Evolutionary conservation across 2,797 vertebrate genomes (phyloP), one percentile per base, ranked within the genome.

Genomic region (Acridotheres tristis): DNA sequence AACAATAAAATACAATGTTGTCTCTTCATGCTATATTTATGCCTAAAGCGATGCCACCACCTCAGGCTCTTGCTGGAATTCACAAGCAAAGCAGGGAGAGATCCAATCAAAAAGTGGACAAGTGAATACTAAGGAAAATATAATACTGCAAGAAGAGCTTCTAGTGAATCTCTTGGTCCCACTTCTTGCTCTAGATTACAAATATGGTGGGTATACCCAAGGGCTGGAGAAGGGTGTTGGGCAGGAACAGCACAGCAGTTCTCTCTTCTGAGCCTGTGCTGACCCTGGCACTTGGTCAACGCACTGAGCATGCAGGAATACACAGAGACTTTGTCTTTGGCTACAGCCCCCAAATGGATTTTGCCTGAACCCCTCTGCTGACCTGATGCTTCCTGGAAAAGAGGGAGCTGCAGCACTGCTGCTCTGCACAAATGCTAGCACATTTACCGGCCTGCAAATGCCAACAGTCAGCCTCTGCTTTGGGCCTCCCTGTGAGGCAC

Each of bases 11-110:
- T 95, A 97, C 83, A 93, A 93, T 97, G 96, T 97, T 97, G 96
- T 97, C 96, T 97, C 97, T 97, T 97, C 96, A 90, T 95, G 94
- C 93, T 96, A 61, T 96, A 98, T 97, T 98, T 97, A 98, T 98
- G 93, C 96, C 96, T 94, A 81, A 51, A 96, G 94, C 83, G 12
- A 95, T 91, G 92, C 86, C 93, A 96, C 94, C 82, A 93, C 84
- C 90, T 85, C 92, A 86, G 92, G 93, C 88, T 93, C 93, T 88
- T 93, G 45, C 85, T 92, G 79, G 89, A 97, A 96, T 89, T 93
- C 93, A 94, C 71, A 93, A 84, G 89, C 92, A 90, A 93, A 85
- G 92, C 81, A 94, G 90, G 85, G 93, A 92, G 57, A 87, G 87
- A 94, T 51, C 67, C 87, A 93, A 82, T 88, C 82, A 90, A 76